Percentiles rank a stretch among this genome's conserved stretches.
phyloP scores from a whole-genome alignment of 2,888 invertebrate species.

The Prenolepis imparis region DNA sequence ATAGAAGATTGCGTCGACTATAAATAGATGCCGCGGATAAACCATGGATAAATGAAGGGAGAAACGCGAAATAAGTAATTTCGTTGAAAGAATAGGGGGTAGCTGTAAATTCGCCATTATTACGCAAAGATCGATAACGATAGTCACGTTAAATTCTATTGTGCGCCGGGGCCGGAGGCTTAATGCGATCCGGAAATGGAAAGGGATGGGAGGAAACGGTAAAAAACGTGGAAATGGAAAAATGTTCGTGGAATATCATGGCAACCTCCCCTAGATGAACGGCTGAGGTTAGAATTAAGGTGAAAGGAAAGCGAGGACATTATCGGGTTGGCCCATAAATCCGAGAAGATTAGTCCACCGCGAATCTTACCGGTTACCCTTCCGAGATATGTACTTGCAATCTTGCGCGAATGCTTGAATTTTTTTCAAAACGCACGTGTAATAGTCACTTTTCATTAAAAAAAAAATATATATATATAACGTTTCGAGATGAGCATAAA shows the following conservation, averaged over 20 bases:
- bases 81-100: constrained; percentile 27
- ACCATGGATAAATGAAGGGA: constrained; percentile 31
- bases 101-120: constrained; percentile 61
- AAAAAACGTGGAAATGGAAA: constrained; percentile 67
- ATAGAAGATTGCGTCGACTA: constrained; percentile 10
- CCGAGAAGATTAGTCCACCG: constrained; percentile 80
- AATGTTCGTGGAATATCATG: constrained; percentile 71
- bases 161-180: constrained; percentile 66
- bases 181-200: constrained; percentile 74
- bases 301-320: constrained; percentile 81
- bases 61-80: constrained; percentile 32
- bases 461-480: no score
- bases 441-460: constrained; percentile 35
- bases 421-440: constrained; percentile 64
- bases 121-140: constrained; percentile 70
- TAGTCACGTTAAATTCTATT: constrained; percentile 73
- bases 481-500: neutral
- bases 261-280: constrained; percentile 66
- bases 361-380: constrained; percentile 68
- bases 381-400: constrained; percentile 56
- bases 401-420: constrained; percentile 66
- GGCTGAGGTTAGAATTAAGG: constrained; percentile 79
- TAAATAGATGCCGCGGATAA: constrained; percentile 29
- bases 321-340: constrained; percentile 82
- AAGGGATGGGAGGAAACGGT: constrained; percentile 45